Conservation (phyloP, 1,140 invertebrate genomes). For the Sarcophaga bullata region DNA sequence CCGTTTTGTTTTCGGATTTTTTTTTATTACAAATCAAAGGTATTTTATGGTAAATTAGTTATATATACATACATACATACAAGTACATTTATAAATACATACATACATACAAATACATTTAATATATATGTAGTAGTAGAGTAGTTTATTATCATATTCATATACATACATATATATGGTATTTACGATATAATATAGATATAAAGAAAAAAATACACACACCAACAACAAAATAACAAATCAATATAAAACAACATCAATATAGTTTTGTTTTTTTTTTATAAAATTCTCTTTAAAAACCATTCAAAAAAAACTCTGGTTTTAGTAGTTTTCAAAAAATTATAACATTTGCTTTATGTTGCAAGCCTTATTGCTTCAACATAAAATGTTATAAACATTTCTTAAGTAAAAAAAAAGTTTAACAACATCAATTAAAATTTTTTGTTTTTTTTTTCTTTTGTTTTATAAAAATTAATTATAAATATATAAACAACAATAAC, state of each 20-base stretch:
- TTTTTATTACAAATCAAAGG: conserved; percentile 5
- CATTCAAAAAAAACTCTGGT: neutral
- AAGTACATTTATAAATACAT: no score
- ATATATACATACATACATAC: neutral
- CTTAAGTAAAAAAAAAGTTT: no score
- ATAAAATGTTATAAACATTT: conserved; percentile 1
- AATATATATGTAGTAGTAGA: no score
- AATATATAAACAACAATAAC: neutral
- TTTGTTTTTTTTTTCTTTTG: no score
- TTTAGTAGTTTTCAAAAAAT: neutral
- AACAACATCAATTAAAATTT: no score
- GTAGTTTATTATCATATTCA: no score
- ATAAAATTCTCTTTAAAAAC: neutral
- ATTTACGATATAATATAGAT: neutral
- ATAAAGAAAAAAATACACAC: conserved; percentile 12
- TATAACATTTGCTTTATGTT: neutral
- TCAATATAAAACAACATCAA: conserved; percentile 22
- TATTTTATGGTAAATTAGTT: neutral
- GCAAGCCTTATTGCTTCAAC: neutral
- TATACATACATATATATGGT: no score
- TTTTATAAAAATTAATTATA: neutral
- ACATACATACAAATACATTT: no score
- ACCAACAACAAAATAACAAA: conserved; percentile 23
- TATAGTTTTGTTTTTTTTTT: conserved; percentile 15
- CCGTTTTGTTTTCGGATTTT: neutral